Evolutionary conservation across 1,140 invertebrate species (phyloP), one percentile per base, ranked within the genome.

Genomic region (Druon quercuslanigerum): DNA sequence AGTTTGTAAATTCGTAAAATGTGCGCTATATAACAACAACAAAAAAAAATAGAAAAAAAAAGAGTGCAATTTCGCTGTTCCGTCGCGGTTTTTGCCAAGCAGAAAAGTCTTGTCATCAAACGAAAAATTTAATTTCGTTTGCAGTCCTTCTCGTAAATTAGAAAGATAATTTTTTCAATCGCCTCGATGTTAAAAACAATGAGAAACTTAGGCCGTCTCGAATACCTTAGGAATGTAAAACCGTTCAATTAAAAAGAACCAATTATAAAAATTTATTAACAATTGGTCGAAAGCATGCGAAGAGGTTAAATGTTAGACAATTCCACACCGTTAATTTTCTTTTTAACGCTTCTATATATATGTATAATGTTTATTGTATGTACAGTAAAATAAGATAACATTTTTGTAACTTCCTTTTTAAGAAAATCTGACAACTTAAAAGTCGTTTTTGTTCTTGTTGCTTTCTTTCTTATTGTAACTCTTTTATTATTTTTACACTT

Each of bases 341-440:
- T 80, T n/a, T 82, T 75, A 82, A 83, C 78, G 72, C 77, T 78
- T 81, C 46, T 33, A 33, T 0, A 13, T 75, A 72, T 84, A 82
- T 82, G 70, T 84, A 83, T 84, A 84, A 66, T 66, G n/a, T 16
- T 40, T 66, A 66, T 66, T 46, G 12, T 84, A 83, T 86, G 78
- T 83, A 83, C 83, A 86, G n/a, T 40, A 83, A 77, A 80, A 81
- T 83, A 78, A 83, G 82, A 84, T 76, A 84, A 79, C 72, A 79
- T 70, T 52, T 76, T 82, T 75, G 51, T 20, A 74, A 72, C 25
- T 52, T 51, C 54, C 56, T 74, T 73, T 77, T 17, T 20, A 19
- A 74, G 14, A 70, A 73, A 75, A 76, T 78, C 72, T 76, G 25
- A 76, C 40, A 70, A 75, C 73, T 51, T 46, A 66, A 52, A 77